These are phyloP conservation scores for Motacilla tschutschensis DNA, from an alignment of 2,113 vertebrate species.

Conservation along the genomic window DNA sequence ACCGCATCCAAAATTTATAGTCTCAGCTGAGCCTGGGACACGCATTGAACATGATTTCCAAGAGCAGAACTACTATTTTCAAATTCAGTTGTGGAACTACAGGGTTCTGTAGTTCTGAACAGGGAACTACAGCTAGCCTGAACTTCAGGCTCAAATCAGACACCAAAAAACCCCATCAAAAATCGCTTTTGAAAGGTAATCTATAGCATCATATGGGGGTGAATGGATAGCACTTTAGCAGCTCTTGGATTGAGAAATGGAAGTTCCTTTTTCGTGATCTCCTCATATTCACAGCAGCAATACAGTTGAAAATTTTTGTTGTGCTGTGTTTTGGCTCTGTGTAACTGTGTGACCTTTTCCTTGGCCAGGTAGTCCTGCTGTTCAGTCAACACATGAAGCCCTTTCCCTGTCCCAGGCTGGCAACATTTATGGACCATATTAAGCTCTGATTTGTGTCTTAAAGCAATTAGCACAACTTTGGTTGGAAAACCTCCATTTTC, in stretches of 20 bases:
- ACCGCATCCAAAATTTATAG: background rate
- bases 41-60: background rate
- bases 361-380: background rate
- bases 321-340: background rate
- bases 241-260: background rate
- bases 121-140: background rate
- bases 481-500: slow-evolving; percentile 9
- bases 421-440: background rate
- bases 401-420: background rate
- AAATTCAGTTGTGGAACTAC: background rate
- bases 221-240: background rate
- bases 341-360: slow-evolving; percentile 28
- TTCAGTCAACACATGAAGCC: background rate
- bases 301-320: background rate
- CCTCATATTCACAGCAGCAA: background rate
- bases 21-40: background rate
- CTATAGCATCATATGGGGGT: background rate
- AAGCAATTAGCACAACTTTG: slow-evolving; percentile 22
- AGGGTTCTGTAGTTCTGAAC: background rate
- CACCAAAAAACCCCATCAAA: background rate
- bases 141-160: background rate
- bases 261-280: background rate
- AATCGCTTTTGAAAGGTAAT: background rate
- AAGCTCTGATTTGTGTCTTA: slow-evolving; percentile 1
- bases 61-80: background rate